phyloP scores from a whole-genome alignment of 2,113 vertebrate species.

The Shinisaurus crocodilurus region DNA sequence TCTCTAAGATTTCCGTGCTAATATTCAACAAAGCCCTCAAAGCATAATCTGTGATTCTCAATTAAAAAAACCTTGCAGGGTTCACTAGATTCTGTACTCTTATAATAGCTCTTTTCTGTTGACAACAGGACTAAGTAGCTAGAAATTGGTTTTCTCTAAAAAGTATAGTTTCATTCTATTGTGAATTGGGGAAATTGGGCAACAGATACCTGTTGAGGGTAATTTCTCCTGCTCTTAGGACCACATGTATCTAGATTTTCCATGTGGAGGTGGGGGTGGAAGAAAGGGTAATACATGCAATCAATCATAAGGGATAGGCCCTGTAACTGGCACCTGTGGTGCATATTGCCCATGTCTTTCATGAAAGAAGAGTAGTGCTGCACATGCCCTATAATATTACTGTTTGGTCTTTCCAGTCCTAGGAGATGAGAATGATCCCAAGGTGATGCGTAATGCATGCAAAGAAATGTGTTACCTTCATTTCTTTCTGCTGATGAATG shows the following conservation, averaged over 20 bases:
- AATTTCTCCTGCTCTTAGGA: background rate
- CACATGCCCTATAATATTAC: background rate
- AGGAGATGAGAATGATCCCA: background rate
- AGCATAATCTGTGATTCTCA: background rate
- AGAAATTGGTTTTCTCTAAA: accelerated
- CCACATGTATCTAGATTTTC: background rate
- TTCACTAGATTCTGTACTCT: background rate
- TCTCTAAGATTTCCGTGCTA: background rate
- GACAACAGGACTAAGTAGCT: background rate
- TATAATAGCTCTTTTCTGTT: background rate
- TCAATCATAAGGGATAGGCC: background rate
- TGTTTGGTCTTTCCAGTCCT: background rate
- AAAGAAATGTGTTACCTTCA: background rate
- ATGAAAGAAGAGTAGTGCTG: background rate
- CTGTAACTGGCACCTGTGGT: background rate
- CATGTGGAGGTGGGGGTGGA: background rate
- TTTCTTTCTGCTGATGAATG: background rate
- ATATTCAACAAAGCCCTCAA: background rate
- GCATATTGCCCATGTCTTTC: background rate
- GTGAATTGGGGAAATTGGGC: background rate
- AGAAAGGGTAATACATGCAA: background rate
- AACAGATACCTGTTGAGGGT: background rate
- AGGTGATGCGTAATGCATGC: background rate
- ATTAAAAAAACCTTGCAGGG: background rate
- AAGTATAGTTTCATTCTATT: background rate